A percentile compares a stretch with the other conserved stretches of the same genome.
phyloP scores from a whole-genome alignment of 2,797 vertebrate species.

The Lagodon rhomboides region DNA sequence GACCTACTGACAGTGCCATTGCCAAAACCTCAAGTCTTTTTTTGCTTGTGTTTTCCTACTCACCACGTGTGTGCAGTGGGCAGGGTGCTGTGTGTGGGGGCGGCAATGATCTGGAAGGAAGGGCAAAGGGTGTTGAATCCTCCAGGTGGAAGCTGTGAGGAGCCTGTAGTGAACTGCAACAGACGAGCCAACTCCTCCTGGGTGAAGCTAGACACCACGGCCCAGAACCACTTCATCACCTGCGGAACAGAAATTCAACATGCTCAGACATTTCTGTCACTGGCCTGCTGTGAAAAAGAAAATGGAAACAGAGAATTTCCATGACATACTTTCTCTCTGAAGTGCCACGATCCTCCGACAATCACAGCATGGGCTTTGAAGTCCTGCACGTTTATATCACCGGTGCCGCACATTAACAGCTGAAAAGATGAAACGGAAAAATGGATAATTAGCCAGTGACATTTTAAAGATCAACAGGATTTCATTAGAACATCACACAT shows the following conservation, averaged over 20 bases:
- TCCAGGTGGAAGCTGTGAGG: conserved; percentile 96
- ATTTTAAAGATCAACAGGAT: conserved; percentile 37
- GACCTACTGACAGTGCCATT: neutral
- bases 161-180: conserved; percentile 98
- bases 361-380: conserved; percentile 98
- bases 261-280: neutral
- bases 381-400: conserved; percentile 97
- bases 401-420: conserved; percentile 99
- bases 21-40: neutral
- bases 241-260: conserved; percentile 63
- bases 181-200: conserved; percentile 98
- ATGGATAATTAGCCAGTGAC: conserved; percentile 41
- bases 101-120: conserved; percentile 98
- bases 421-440: conserved; percentile 68
- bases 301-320: neutral
- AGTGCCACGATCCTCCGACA: conserved; percentile 98
- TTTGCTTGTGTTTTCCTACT: conserved; percentile 61
- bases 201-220: conserved; percentile 97
- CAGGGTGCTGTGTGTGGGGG: conserved; percentile 96
- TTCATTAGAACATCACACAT: conserved; percentile 58
- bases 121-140: conserved; percentile 98
- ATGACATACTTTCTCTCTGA: conserved; percentile 93
- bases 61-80: conserved; percentile 99
- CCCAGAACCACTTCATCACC: conserved; percentile 99
- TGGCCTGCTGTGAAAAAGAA: neutral